phyloP scores from a whole-genome alignment of 1,140 invertebrate genomes.

The Drosophila repleta region DNA sequence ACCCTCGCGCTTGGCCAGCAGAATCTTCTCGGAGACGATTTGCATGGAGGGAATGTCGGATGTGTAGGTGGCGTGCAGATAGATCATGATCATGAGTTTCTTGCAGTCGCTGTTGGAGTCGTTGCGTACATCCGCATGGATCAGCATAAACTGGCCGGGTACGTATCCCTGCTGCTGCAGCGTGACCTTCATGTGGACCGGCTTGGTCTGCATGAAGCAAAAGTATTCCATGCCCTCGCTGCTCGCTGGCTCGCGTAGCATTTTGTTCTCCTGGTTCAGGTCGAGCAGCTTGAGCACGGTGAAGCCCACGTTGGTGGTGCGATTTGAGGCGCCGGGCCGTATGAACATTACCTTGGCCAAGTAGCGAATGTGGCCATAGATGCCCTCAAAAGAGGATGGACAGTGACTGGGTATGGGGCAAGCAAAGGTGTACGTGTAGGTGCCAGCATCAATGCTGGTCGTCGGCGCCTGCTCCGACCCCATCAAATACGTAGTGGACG shows the following conservation, averaged over 20 bases:
- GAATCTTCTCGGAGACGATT: constrained; percentile 69
- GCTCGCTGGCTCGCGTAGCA: constrained; percentile 60
- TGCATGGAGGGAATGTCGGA: constrained; percentile 85
- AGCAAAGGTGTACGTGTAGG: constrained; percentile 86
- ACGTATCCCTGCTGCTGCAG: constrained; percentile 80
- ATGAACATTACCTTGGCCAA: constrained; percentile 75
- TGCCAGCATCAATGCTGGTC: constrained; percentile 85
- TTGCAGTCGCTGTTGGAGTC: constrained; percentile 85
- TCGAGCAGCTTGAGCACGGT: constrained; percentile 77
- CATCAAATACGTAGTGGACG: constrained; percentile 74
- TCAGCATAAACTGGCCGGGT: constrained; percentile 74
- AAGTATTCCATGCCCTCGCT: constrained; percentile 73
- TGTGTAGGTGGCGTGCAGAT: constrained; percentile 82
- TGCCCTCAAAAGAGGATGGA: constrained; percentile 79
- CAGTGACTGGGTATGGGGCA: constrained; percentile 86
- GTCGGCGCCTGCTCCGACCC: constrained; percentile 66
- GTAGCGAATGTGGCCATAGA: constrained; percentile 80
- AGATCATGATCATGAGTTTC: constrained; percentile 84
- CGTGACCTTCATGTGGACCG: constrained; percentile 65
- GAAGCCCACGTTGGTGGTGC: constrained; percentile 77
- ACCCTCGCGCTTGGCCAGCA: constrained; percentile 69
- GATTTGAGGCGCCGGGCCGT: constrained; percentile 66
- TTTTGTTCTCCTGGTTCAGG: constrained; percentile 66
- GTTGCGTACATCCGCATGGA: constrained; percentile 70
- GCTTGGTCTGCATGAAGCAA: constrained; percentile 63